A percentile compares a stretch with the other conserved stretches of the same genome.
phyloP scores from a whole-genome alignment of 2,113 vertebrate genomes.

The Daubentonia madagascariensis region DNA sequence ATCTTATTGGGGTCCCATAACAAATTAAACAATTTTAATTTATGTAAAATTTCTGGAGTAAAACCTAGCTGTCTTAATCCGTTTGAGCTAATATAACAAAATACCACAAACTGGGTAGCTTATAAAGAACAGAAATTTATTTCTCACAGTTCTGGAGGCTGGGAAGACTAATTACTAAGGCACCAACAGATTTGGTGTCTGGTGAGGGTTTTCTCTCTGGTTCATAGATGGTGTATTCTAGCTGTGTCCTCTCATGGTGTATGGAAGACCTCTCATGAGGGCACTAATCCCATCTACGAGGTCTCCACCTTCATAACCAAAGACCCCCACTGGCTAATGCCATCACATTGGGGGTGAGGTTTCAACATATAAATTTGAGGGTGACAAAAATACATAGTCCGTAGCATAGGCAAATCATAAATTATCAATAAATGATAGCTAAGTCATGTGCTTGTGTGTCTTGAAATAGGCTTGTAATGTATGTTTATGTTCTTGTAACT shows the following conservation, averaged over 20 bases:
- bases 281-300: too few species aligned
- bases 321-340: accelerated
- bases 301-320: accelerated
- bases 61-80: background rate
- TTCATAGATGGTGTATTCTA: background rate
- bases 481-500: background rate
- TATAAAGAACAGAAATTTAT: background rate
- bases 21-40: background rate
- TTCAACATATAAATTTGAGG: background rate
- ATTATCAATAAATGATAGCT: background rate
- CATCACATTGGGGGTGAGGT: background rate
- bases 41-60: background rate
- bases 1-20: background rate
- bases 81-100: background rate
- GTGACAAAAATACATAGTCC: background rate
- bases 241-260: accelerated
- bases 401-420: background rate
- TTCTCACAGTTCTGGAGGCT: background rate
- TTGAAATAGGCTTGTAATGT: background rate
- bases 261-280: background rate
- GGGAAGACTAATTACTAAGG: background rate
- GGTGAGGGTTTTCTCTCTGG: accelerated
- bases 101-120: background rate
- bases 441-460: background rate
- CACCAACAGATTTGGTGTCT: background rate